phyloP scores from a whole-genome alignment of 1,140 invertebrate genomes.

The Apis dorsata region DNA sequence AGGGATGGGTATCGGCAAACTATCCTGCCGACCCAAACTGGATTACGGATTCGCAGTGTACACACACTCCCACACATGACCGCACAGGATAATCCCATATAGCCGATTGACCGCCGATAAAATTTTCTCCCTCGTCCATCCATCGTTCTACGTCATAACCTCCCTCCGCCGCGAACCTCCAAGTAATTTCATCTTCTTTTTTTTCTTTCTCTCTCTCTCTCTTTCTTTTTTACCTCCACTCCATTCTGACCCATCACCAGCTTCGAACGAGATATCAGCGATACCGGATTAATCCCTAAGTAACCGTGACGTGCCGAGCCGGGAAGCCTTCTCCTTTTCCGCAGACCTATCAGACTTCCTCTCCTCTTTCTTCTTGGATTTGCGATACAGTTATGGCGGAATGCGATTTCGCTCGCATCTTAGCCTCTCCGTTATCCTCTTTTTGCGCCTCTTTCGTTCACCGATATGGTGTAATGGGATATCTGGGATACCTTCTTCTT shows the following conservation, averaged over 20 bases:
- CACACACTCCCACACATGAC: conserved; percentile 37
- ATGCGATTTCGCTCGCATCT: conserved; percentile 19
- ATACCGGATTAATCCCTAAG: conserved; percentile 60
- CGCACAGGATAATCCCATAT: conserved; percentile 65
- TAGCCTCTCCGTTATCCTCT: neutral
- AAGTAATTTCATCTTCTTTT: conserved; percentile 54
- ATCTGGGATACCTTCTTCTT: neutral
- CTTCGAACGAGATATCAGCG: conserved; percentile 52
- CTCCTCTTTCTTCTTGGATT: too few relatives aligned
- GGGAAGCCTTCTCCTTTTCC: conserved; percentile 39
- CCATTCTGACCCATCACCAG: neutral
- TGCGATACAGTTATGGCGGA: conserved; percentile 2
- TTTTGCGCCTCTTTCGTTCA: neutral
- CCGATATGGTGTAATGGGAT: conserved; percentile 23
- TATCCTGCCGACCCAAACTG: conserved; percentile 64
- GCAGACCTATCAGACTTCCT: too few relatives aligned
- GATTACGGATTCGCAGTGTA: conserved; percentile 65
- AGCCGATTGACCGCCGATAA: conserved; percentile 69
- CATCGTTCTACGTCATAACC: conserved; percentile 53
- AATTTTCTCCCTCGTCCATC: conserved; percentile 52
- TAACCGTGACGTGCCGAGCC: conserved; percentile 50
- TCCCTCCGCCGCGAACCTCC: conserved; percentile 30
- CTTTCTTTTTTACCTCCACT: neutral
- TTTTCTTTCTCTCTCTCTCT: conserved; percentile 7
- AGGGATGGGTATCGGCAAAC: conserved; percentile 54